These are phyloP conservation scores for Phengaris arion DNA, from an alignment of 2,888 invertebrate species.

Conservation along the genomic window DNA sequence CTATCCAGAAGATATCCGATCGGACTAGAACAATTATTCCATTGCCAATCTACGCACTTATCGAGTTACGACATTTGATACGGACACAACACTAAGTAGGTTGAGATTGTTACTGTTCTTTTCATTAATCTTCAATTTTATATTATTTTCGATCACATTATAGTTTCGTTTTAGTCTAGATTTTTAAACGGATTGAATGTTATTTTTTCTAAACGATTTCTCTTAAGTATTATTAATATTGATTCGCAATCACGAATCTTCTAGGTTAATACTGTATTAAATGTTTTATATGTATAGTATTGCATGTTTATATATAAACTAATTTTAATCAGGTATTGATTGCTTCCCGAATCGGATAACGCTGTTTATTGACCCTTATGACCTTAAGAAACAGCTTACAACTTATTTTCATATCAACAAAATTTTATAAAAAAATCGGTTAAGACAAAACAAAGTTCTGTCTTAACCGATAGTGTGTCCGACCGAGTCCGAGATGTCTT, in stretches of 20 bases:
- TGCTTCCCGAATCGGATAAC: too few relatives aligned
- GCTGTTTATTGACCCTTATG: too few relatives aligned
- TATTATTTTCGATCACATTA: slow-evolving; percentile 16
- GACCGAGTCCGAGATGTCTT: too few relatives aligned
- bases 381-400: too few relatives aligned
- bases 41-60: slow-evolving; percentile 73
- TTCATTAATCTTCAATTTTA: slow-evolving; percentile 31
- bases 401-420: too few relatives aligned
- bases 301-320: too few relatives aligned
- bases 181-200: neutral
- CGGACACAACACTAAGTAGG: slow-evolving; percentile 59
- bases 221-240: neutral
- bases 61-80: slow-evolving; percentile 66
- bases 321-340: neutral
- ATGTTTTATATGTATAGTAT: too few relatives aligned
- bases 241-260: too few relatives aligned
- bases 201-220: neutral
- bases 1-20: slow-evolving; percentile 74
- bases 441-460: too few relatives aligned
- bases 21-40: slow-evolving; percentile 72
- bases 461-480: too few relatives aligned
- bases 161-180: slow-evolving; percentile 3
- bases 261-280: too few relatives aligned
- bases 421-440: too few relatives aligned
- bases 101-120: slow-evolving; percentile 50